These are phyloP conservation scores for Gymnobelideus leadbeateri DNA, from an alignment of 2,113 vertebrate genomes.

Conservation along the genomic window DNA sequence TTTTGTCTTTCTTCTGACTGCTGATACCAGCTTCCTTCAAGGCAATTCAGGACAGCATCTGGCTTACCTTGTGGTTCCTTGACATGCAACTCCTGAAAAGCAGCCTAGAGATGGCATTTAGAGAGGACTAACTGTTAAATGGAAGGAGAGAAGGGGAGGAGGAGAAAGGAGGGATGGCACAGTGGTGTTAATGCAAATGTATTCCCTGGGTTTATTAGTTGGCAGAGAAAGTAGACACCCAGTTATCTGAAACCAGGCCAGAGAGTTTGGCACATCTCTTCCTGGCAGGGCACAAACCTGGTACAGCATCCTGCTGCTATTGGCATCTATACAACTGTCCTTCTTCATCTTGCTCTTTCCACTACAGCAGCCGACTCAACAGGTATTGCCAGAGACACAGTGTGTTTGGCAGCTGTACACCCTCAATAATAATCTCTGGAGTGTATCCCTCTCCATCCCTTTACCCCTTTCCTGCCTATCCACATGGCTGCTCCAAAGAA, in stretches of 20 bases:
- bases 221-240: constrained; percentile 85
- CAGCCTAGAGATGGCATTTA: constrained; percentile 71
- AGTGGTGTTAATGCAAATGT: constrained; percentile 82
- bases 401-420: constrained; percentile 84
- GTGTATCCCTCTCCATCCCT: constrained; percentile 73
- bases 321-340: constrained; percentile 87
- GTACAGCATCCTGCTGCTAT: constrained; percentile 85
- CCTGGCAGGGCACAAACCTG: constrained; percentile 83
- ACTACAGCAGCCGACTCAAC: constrained; percentile 83
- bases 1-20: constrained; percentile 71
- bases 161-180: constrained; percentile 61
- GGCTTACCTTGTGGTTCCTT: constrained; percentile 71
- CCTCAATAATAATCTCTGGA: constrained; percentile 83
- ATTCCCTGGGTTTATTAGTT: constrained; percentile 82
- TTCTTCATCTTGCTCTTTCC: constrained; percentile 86
- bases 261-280: constrained; percentile 85
- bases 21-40: constrained; percentile 67
- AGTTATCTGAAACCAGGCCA: constrained; percentile 88
- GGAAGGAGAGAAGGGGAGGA: constrained; percentile 38
- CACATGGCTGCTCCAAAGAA: neutral
- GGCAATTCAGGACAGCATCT: constrained; percentile 67
- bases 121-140: constrained; percentile 42
- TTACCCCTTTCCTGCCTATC: constrained; percentile 19
- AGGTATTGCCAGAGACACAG: constrained; percentile 88
- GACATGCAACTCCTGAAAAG: constrained; percentile 69